Conservation (phyloP, 2,113 vertebrate species). For the Scomber japonicus region DNA sequence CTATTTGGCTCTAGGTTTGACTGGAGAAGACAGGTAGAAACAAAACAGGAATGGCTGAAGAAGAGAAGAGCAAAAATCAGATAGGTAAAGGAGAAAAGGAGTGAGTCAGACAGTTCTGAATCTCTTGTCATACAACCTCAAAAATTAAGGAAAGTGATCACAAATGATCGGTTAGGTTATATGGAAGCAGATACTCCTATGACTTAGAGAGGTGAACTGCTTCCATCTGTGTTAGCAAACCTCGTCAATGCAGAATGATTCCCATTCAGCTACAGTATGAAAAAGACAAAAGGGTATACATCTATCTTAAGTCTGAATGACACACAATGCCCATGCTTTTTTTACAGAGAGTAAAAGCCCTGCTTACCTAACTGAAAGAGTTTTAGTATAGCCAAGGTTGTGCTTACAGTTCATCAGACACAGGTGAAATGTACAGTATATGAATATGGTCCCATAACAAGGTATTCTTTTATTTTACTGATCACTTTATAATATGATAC, state of each 20-base stretch:
- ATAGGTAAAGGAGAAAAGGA: background rate
- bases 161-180: background rate
- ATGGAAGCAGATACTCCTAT: background rate
- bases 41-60: background rate
- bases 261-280: background rate
- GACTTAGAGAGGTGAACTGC: background rate
- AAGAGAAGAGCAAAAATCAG: background rate
- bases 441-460: background rate
- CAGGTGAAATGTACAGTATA: background rate
- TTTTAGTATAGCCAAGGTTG: constrained; percentile 6
- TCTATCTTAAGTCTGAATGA: constrained; percentile 18
- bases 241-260: background rate
- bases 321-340: background rate
- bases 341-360: constrained; percentile 2
- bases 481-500: background rate
- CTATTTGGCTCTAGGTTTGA: constrained; percentile 29
- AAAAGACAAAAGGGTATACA: constrained; percentile 9
- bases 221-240: constrained; percentile 1
- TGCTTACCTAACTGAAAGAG: background rate
- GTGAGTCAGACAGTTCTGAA: background rate
- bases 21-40: background rate
- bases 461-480: background rate
- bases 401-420: background rate
- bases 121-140: constrained; percentile 5
- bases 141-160: background rate